Percentiles rank a stretch among this genome's conserved stretches.
Conservation (phyloP, 2,888 invertebrate genomes). For the Andrena marginata region DNA sequence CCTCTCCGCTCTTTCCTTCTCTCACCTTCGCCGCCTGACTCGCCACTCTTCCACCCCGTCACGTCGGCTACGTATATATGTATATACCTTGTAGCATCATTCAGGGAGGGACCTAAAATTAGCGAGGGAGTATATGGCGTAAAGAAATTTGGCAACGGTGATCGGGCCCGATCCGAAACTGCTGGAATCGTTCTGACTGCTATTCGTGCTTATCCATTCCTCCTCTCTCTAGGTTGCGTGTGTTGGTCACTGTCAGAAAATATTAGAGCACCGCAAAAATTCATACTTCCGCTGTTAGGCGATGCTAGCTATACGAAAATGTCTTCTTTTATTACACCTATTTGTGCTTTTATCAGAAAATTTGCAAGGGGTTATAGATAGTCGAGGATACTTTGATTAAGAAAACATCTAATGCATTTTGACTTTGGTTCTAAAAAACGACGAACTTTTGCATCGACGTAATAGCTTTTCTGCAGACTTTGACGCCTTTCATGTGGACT, state of each 20-base stretch:
- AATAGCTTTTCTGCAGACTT: too few relatives aligned
- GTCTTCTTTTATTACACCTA: too few relatives aligned
- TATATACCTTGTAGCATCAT: constrained; percentile 60
- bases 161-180: constrained; percentile 42
- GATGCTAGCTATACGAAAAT: too few relatives aligned
- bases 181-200: constrained; percentile 1
- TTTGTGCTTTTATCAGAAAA: too few relatives aligned
- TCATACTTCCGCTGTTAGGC: too few relatives aligned
- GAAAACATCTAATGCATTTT: too few relatives aligned
- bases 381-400: too few relatives aligned
- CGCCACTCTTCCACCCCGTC: constrained; percentile 50
- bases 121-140: constrained; percentile 71
- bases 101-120: constrained; percentile 74
- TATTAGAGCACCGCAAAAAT: too few relatives aligned
- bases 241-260: neutral
- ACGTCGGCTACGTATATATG: constrained; percentile 21
- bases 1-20: constrained; percentile 30
- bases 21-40: constrained; percentile 11
- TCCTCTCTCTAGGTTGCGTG: neutral
- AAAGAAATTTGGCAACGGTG: constrained; percentile 69
- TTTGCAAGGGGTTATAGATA: too few relatives aligned
- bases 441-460: too few relatives aligned
- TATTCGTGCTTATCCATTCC: neutral
- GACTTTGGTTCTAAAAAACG: too few relatives aligned
- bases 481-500: too few relatives aligned